Percentiles rank a stretch among this genome's conserved stretches.
phyloP scores from a whole-genome alignment of 2,888 invertebrate genomes.

The Caenorhabditis becei region DNA sequence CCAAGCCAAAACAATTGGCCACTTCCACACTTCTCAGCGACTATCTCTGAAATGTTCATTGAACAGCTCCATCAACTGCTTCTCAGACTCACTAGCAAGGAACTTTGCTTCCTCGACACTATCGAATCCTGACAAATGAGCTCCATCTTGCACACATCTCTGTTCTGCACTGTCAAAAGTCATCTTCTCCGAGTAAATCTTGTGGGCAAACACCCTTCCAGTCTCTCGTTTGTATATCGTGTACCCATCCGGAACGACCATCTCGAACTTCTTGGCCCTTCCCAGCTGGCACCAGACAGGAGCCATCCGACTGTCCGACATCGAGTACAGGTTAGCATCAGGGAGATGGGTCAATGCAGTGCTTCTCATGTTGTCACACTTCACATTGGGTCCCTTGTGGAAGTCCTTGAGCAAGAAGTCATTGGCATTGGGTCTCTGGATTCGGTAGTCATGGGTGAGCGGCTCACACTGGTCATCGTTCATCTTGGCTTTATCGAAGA shows the following conservation, averaged over 20 bases:
- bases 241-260: not conserved
- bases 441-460: not conserved
- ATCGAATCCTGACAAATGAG: not conserved
- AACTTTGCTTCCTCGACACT: not conserved
- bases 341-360: not conserved
- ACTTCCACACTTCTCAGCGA: too few species aligned
- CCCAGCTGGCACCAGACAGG: constrained; percentile 2
- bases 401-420: not conserved
- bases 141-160: not conserved
- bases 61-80: too few species aligned
- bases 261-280: too few species aligned
- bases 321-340: not conserved
- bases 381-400: not conserved
- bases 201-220: not conserved
- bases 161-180: too few species aligned
- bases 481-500: too few species aligned
- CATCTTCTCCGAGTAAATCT: not conserved
- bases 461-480: too few species aligned
- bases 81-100: not conserved
- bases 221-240: not conserved
- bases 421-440: not conserved
- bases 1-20: too few species aligned
- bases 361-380: not conserved
- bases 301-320: not conserved
- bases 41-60: too few species aligned